Evolutionary conservation across 2,888 invertebrate species (phyloP), one percentile per base, ranked within the genome.

Genomic region (Drosophila rubida): DNA sequence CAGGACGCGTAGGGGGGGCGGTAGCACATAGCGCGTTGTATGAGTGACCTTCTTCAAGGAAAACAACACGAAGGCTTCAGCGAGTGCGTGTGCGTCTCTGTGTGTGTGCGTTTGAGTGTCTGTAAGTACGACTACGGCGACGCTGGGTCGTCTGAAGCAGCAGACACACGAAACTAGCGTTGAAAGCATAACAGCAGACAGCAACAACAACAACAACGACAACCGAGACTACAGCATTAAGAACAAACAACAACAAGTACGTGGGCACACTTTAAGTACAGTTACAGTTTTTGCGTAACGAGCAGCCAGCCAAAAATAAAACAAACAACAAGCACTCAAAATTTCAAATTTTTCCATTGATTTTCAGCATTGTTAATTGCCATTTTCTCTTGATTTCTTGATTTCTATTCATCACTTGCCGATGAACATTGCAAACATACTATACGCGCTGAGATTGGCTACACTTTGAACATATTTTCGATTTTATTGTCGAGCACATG

Each of bases 21-120:
- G 51, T 48, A 54, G 23, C 37, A 44, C 23, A 44, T n/a, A 19
- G 35, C 5, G 41, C 27, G 48, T 53, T 58, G 60, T 66, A 63
- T 61, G 67, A 55, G 68, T 82, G 81, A 82, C 81, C 84, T 83
- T 82, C 78, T 81, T 71, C 78, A 81, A 83, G 81, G 81, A 79
- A 80, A 70, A 69, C 77, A 65, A 67, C 61, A 59, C 62, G 64
- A 75, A 73, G 62, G 42, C 64, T 23, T 51, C 32, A 48, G 69
- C 57, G 63, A 60, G 58, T 51, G 22, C 37, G 16, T 37, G 32
- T 23, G 58, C 2, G 27, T 16, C 8, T 32, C 11, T 46, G 44
- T 57, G 53, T 60, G 32, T 41, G 5, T 35, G 35, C 57, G 13
- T 22, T 46, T 49, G 27, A 16, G 16, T 41, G 27, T 35, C 35